phyloP scores from a whole-genome alignment of 2,797 vertebrate genomes.

The Streptopelia turtur region DNA sequence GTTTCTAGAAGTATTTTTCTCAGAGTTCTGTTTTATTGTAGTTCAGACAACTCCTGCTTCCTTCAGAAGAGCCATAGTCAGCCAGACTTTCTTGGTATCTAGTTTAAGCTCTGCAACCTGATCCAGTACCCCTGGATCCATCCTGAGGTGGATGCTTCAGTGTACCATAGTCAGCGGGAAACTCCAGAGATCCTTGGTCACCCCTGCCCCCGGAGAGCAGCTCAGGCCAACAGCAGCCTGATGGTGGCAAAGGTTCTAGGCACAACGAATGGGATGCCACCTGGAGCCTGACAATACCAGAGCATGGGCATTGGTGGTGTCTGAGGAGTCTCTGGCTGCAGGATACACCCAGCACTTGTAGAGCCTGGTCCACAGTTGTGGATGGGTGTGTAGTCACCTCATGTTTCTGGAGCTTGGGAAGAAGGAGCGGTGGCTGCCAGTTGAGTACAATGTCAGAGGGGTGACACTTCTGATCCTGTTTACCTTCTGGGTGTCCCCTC shows the following conservation, averaged over 20 bases:
- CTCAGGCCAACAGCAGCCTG: not conserved
- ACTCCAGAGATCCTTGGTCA: not conserved
- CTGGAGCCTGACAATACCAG: not conserved
- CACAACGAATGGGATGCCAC: not conserved
- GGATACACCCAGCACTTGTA: not conserved
- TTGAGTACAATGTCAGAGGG: not conserved
- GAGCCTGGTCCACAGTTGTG: fast-evolving
- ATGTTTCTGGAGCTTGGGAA: not conserved
- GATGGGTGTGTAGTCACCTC: not conserved
- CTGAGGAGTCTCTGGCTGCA: not conserved
- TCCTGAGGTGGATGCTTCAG: not conserved
- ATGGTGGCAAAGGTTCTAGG: not conserved
- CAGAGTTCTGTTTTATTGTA: not conserved
- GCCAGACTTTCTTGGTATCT: not conserved
- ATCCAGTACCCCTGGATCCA: not conserved
- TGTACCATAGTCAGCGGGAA: not conserved
- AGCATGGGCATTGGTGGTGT: fast-evolving
- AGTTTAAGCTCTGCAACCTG: not conserved
- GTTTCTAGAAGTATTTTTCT: not conserved
- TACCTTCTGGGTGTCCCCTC: not conserved
- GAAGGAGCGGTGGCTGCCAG: not conserved
- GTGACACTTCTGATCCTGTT: not conserved
- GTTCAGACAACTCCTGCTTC: not conserved
- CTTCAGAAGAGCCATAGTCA: not conserved
- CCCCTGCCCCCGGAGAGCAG: not conserved